These are phyloP conservation scores for Dufourea novaeangliae DNA, from an alignment of 1,140 invertebrate genomes.

Conservation along the genomic window DNA sequence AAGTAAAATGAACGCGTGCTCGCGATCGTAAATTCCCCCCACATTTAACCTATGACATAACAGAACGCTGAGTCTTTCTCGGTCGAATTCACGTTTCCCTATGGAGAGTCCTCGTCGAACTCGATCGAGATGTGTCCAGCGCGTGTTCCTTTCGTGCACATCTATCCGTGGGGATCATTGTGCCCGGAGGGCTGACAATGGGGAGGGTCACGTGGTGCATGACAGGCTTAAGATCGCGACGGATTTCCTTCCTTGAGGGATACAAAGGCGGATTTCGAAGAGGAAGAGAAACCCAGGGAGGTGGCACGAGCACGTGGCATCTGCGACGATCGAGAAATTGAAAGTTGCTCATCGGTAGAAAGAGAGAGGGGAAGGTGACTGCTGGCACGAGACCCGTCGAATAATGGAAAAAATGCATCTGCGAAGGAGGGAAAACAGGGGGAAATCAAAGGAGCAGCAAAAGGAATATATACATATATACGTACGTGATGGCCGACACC, in stretches of 20 bases:
- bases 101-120: too few relatives aligned
- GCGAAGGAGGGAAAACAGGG: slow-evolving; percentile 28
- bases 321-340: slow-evolving; percentile 59
- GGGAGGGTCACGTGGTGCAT: slow-evolving; percentile 30
- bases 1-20: background rate
- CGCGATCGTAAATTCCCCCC: background rate
- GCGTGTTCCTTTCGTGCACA: too few relatives aligned
- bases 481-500: too few relatives aligned
- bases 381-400: slow-evolving; percentile 41
- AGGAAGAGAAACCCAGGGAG: slow-evolving; percentile 26
- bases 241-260: slow-evolving; percentile 32
- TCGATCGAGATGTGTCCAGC: background rate
- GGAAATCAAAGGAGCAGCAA: background rate
- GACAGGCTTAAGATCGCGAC: slow-evolving; percentile 46
- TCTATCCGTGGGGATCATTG: slow-evolving; percentile 18
- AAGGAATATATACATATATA: background rate
- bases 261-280: slow-evolving; percentile 42
- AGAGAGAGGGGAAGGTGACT: background rate
- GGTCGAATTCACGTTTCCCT: background rate
- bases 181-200: background rate
- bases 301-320: slow-evolving; percentile 54
- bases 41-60: background rate
- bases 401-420: slow-evolving; percentile 48
- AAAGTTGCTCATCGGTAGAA: slow-evolving; percentile 20
- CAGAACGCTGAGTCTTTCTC: background rate